Percentiles rank a stretch among this genome's conserved stretches.
Conservation (phyloP, 2,888 invertebrate genomes). For the Oithona nana region DNA sequence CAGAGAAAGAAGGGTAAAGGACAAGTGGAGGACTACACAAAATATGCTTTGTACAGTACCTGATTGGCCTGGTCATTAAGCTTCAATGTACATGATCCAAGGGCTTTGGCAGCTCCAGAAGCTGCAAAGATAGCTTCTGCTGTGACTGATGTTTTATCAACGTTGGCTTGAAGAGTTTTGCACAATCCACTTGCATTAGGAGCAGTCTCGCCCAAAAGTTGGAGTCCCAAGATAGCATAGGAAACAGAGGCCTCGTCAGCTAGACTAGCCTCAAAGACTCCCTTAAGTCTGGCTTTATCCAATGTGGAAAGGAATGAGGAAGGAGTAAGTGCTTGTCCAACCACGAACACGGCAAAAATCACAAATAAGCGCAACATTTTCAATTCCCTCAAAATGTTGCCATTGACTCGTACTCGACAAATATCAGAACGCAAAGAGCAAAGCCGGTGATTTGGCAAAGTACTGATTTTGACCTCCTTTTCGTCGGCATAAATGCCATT, state of each 20-base stretch:
- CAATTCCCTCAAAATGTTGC: background rate
- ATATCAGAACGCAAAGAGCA: too few species aligned
- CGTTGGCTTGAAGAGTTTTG: conserved; percentile 28
- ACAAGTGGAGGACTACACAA: background rate
- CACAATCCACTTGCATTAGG: conserved; percentile 30
- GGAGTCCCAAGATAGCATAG: conserved; percentile 51
- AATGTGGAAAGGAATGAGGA: conserved; percentile 27
- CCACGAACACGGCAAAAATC: background rate
- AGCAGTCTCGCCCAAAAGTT: conserved; percentile 41
- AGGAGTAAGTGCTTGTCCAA: background rate
- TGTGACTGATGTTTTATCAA: conserved; percentile 26
- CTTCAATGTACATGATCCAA: conserved; percentile 35
- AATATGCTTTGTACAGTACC: background rate
- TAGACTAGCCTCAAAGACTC: conserved; percentile 26
- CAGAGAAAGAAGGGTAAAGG: background rate
- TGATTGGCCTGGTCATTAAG: conserved; percentile 33
- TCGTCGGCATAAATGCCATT: too few species aligned
- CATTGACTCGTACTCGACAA: too few species aligned
- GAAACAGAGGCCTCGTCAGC: conserved; percentile 36
- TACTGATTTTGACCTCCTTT: too few species aligned
- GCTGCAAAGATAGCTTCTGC: conserved; percentile 41
- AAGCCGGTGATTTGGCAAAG: background rate
- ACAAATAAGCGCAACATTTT: background rate
- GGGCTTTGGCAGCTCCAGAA: conserved; percentile 39
- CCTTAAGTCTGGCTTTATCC: conserved; percentile 26